A percentile compares a stretch with the other conserved stretches of the same genome.
Evolutionary conservation across 30 jellyfish, hydroid and myxozoan genomes (phyloP).

Genomic region (Catostylus mosaicus): DNA sequence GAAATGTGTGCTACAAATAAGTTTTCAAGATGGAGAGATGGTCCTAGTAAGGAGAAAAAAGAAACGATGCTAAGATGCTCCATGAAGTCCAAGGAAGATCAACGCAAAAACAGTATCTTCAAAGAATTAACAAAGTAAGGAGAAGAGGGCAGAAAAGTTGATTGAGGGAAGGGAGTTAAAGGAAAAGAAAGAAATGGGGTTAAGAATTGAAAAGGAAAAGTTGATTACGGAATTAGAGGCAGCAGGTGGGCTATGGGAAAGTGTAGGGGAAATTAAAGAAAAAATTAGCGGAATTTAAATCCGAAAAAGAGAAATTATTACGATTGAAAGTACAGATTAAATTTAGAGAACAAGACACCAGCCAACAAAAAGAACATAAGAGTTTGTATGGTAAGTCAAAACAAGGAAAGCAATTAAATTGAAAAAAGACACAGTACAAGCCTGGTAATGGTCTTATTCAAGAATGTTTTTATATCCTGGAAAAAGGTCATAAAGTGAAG

Average conservation of each 20-base stretch:
- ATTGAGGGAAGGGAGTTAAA: background rate
- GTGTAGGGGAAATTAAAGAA: conserved; percentile 6
- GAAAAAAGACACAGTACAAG: background rate
- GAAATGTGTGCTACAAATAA: conserved; percentile 27
- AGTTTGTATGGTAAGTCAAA: too few relatives aligned
- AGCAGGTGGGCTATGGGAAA: conserved; percentile 12
- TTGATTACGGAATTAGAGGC: background rate
- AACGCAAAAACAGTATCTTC: conserved; percentile 10
- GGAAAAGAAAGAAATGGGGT: conserved; percentile 5
- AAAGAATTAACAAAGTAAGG: background rate
- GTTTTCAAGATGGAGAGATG: conserved; percentile 25
- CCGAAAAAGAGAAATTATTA: conserved; percentile 10
- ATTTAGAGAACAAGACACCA: conserved; percentile 17
- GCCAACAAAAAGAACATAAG: background rate
- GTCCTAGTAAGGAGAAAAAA: background rate
- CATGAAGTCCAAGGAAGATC: conserved; percentile 24
- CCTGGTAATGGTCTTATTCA: too few relatives aligned
- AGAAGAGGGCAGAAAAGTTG: conserved; percentile 12
- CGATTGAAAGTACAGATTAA: conserved; percentile 2
- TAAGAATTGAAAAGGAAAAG: background rate
- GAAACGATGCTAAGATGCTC: conserved; percentile 12
- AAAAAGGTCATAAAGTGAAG: too few relatives aligned
- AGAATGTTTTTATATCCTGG: too few relatives aligned
- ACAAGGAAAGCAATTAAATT: conserved; percentile 9
- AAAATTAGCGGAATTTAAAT: background rate